These are phyloP conservation scores for Brenthis daphne DNA, from an alignment of 2,888 invertebrate genomes.

Conservation along the genomic window DNA sequence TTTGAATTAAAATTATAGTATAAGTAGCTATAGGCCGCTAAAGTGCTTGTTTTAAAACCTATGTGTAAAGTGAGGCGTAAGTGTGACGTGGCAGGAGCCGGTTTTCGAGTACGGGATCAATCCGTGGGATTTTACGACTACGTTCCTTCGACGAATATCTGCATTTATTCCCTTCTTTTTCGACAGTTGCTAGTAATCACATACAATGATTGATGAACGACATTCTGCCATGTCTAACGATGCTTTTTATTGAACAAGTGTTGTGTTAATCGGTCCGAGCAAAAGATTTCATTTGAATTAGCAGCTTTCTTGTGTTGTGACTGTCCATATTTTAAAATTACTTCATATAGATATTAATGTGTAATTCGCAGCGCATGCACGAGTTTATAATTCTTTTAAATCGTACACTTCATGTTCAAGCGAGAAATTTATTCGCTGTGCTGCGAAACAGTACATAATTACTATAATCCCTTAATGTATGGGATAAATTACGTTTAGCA, in stretches of 20 bases:
- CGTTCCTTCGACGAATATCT: constrained; percentile 30
- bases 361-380: constrained; percentile 34
- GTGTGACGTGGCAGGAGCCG: constrained; percentile 39
- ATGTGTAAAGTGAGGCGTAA: constrained; percentile 36
- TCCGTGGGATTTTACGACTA: constrained; percentile 39
- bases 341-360: constrained; percentile 36
- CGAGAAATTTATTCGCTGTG: constrained; percentile 40
- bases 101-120: constrained; percentile 37
- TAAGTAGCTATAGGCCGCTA: neutral
- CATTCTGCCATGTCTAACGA: constrained; percentile 30
- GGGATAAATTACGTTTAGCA: constrained; percentile 43
- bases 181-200: constrained; percentile 29
- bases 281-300: constrained; percentile 14
- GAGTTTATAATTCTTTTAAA: constrained; percentile 38
- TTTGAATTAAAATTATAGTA: neutral
- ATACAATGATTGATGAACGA: constrained; percentile 29
- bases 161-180: constrained; percentile 34
- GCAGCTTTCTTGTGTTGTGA: constrained; percentile 4
- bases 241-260: constrained; percentile 19
- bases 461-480: constrained; percentile 45
- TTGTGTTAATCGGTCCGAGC: constrained; percentile 15
- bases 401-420: constrained; percentile 38
- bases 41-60: neutral
- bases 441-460: constrained; percentile 42
- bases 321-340: constrained; percentile 27